A percentile compares a stretch with the other conserved stretches of the same genome.
These are phyloP conservation scores for Cabera pusaria DNA, from an alignment of 2,888 invertebrate species.

Conservation along the genomic window DNA sequence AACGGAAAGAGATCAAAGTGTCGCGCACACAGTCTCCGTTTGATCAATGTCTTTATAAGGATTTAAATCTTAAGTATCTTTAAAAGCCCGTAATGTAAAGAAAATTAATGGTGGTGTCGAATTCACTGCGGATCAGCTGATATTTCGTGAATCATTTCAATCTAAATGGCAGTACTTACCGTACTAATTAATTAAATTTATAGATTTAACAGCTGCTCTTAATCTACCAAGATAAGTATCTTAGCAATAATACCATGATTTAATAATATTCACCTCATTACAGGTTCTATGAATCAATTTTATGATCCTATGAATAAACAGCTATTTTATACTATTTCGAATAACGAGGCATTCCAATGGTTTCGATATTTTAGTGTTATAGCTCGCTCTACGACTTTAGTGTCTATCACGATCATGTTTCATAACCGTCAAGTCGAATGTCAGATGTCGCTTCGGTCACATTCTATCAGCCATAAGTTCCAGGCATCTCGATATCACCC, in stretches of 20 bases:
- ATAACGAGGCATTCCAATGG: conserved; percentile 7
- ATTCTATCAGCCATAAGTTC: conserved; percentile 19
- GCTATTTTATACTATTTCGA: conserved; percentile 1
- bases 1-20: conserved; percentile 46
- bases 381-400: conserved; percentile 7
- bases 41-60: conserved; percentile 61
- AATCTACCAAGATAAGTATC: conserved; percentile 1
- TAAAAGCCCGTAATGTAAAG: conserved; percentile 23
- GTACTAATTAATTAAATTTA: conserved; percentile 4
- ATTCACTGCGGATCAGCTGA: conserved; percentile 14
- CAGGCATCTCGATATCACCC: conserved; percentile 15
- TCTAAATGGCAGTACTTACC: conserved; percentile 1
- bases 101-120: conserved; percentile 25
- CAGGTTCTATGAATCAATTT: conserved; percentile 4
- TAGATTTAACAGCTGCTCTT: neutral
- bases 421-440: conserved; percentile 21
- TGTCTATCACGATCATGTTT: conserved; percentile 19
- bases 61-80: conserved; percentile 25
- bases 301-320: conserved; percentile 8
- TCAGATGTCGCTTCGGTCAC: conserved; percentile 21
- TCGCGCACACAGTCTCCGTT: conserved; percentile 44
- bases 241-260: conserved; percentile 7
- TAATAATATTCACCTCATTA: conserved; percentile 5
- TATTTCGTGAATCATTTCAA: conserved; percentile 3
- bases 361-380: conserved; percentile 15